Conservation (phyloP, 1,140 invertebrate genomes). For the Wasmannia auropunctata region DNA sequence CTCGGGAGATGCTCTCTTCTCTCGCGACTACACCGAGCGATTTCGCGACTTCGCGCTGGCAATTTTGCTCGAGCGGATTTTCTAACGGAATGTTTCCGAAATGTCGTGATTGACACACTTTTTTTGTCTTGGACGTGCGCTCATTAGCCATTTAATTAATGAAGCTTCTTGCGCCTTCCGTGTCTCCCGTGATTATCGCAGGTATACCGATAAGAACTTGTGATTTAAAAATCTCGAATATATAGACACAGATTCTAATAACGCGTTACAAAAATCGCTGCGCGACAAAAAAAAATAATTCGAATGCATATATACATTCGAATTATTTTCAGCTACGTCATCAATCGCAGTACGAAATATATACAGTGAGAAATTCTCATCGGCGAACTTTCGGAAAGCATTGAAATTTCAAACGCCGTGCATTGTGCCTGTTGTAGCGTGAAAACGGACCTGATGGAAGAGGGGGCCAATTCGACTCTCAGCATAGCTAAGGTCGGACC, state of each 20-base stretch:
- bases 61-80: not conserved
- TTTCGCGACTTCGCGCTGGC: not conserved
- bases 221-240: not conserved
- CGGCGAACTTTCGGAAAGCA: not conserved
- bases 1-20: conserved; percentile 12
- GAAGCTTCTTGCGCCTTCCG: not conserved
- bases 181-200: not conserved
- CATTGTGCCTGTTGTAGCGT: conserved; percentile 86
- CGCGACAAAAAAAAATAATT: not conserved
- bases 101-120: not conserved
- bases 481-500: conserved; percentile 91
- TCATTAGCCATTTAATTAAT: not conserved
- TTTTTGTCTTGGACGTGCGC: not conserved
- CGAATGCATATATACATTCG: not conserved
- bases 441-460: conserved; percentile 91
- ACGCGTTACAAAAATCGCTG: too few relatives aligned
- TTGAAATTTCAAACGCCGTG: conserved; percentile 48
- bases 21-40: not conserved
- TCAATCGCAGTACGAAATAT: not conserved
- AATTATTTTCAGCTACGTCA: not conserved
- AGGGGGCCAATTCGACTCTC: conserved; percentile 91
- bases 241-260: not conserved
- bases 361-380: not conserved
- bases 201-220: not conserved
- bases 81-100: not conserved